Evolutionary conservation across 2,113 vertebrate species (phyloP), one percentile per base, ranked within the genome.

Genomic region (Phylloscopus trochiloides): DNA sequence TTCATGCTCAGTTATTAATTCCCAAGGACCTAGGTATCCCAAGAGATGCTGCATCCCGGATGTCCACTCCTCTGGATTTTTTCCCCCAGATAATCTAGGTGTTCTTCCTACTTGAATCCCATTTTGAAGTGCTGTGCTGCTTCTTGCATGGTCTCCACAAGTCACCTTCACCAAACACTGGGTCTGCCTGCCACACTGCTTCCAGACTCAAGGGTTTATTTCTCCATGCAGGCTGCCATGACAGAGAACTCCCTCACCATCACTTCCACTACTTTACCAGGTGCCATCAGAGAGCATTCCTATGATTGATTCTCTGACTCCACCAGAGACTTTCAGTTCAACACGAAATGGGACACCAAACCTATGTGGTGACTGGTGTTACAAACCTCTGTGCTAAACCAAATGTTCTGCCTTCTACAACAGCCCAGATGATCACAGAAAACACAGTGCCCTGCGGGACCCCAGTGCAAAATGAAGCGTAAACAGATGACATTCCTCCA

Each of bases 111-210:
- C 28, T 45, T 32, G 6, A 92, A 67, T 59, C 22, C 17, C 25
- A 45, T 38, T 92, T 68, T 50, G 25, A 92, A 74, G 36, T 16
- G 25, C 26, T 84, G 45, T n/a, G 43, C 28, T 90, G 47, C n/a
- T 77, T 81, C 61, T 52, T 76, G 21, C 7, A 1, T 14, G 19
- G 25, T 73, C 17, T 89, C 32, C 11, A 29, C 18, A 70, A 42
- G 34, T 36, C 14, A 10, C 40, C 40, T 59, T 67, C 6, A 25
- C 9, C 61, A 40, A 81, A 65, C 9, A 11, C 40, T 0, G 1
- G 52, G 21, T 50, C n/a, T 2, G 1, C 62, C 21, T 1, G 3
- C 38, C 73, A 52, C 0, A 0, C 11, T 54, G 40, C 32, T 82
- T 70, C 28, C n/a, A 65, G 20, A 54, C 32, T 79, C 3, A 0